Evolutionary conservation across 2,113 vertebrate genomes (phyloP).

Genomic region (Proteles cristata): DNA sequence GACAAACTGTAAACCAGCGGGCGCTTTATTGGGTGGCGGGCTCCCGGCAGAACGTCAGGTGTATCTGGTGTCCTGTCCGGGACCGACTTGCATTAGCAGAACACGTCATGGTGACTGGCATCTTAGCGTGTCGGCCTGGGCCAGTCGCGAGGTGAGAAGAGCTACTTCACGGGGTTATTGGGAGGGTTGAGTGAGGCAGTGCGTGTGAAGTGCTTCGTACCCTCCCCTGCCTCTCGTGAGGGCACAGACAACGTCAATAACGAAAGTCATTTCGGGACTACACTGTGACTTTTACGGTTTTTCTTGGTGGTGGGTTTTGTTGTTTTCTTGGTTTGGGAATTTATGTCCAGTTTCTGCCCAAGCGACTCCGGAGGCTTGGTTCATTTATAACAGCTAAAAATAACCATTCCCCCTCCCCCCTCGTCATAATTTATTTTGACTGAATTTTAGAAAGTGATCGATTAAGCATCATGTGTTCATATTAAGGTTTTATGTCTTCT

Average conservation of each 20-base stretch:
- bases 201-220: accelerated
- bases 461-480: neutral
- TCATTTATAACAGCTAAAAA: neutral
- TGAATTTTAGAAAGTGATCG: neutral
- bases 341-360: neutral
- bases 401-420: neutral
- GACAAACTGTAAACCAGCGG: neutral
- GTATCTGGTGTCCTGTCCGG: neutral
- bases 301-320: neutral
- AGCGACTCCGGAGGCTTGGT: neutral
- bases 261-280: neutral
- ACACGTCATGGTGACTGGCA: accelerated
- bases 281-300: neutral
- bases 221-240: accelerated
- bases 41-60: neutral
- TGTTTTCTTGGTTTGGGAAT: neutral
- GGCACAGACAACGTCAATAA: neutral
- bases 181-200: accelerated
- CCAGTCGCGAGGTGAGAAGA: accelerated
- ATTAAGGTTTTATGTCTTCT: neutral
- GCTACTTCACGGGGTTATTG: accelerated
- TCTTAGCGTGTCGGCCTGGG: accelerated
- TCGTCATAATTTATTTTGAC: neutral
- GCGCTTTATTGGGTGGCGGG: neutral
- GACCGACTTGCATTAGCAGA: neutral